Base-by-base conservation (phyloP, 2,113 vertebrate genomes). In the Aythya baeri region DNA sequence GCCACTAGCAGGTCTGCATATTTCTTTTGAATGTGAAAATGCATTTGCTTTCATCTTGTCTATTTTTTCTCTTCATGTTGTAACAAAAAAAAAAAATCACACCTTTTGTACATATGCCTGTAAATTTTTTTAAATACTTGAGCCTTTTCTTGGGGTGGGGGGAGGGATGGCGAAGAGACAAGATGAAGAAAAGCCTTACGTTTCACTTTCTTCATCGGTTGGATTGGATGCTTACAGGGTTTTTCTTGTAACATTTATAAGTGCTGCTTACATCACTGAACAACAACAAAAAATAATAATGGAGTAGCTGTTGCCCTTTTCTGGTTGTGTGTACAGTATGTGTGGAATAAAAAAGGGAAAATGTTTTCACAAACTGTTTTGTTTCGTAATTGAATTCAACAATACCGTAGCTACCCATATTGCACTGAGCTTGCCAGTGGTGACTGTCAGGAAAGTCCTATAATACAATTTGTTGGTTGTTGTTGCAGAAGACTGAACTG, bases 61-160 rank as follows among this genome's bases (percentile, higher is more conserved):
- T 98, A 88, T 98, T 98, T 98, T 98, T 96, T 97, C 97, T 98
- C 98, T 97, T 98, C 98, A 97, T 97, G 97, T 98, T 98, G 98
- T 99, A 98, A 98, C 97, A 98, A 98, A 97, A 97, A 96, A 97
- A 96, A 98, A 96, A 97, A 98, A 95, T 97, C 98, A 98, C 98
- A 97, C 97, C 98, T 98, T 98, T 99, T 99, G 99, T 99, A 99
- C 98, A 99, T 99, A 99, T 95, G 98, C 98, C 98, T 99, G 99
- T 99, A 99, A 99, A 99, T 99, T 98, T 99, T 99, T 99, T 99
- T 99, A 99, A 99, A 99, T 99, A 99, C 99, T 99, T 99, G 99
- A 99, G 99, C 99, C 99, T 99, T 99, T 99, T 98, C 98, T 98
- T 78, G 98, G 96, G 97, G 97, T 98, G 97, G 97, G 97, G 97